A percentile compares a stretch with the other conserved stretches of the same genome.
Conservation (phyloP, 2,113 vertebrate species). For the Brevimyrus niger region DNA sequence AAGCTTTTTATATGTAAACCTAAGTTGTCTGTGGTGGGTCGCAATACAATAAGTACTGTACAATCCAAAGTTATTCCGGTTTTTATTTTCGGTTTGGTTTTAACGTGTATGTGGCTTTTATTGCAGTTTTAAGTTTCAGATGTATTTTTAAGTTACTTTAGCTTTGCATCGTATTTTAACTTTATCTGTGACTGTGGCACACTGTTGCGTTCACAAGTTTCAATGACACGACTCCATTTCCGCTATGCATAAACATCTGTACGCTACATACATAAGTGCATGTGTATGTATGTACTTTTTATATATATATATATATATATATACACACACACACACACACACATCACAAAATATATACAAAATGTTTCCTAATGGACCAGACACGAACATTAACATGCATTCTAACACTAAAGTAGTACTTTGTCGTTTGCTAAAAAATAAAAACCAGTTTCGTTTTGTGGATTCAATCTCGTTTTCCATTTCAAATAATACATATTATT, state of each 20-base stretch:
- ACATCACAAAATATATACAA: neutral
- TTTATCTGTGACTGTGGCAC: neutral
- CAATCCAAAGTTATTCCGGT: neutral
- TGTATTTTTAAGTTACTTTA: neutral
- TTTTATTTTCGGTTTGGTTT: neutral
- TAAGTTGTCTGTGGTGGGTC: neutral
- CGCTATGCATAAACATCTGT: neutral
- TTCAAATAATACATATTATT: neutral
- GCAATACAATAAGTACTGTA: neutral
- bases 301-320: too few species aligned
- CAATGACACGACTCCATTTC: neutral
- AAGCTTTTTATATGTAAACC: neutral
- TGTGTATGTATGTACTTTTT: neutral
- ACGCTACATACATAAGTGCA: neutral
- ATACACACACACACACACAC: too few species aligned
- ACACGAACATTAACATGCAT: neutral
- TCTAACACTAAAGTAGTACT: neutral
- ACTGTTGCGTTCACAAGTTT: neutral
- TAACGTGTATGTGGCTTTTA: neutral
- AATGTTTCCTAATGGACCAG: neutral
- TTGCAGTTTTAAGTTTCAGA: neutral
- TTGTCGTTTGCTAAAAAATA: neutral
- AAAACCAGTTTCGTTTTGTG: neutral
- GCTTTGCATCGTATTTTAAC: neutral
- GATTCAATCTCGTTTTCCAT: neutral